Evolutionary conservation across 35 echinoderm and acorn worm genomes (phyloP), one percentile per base, ranked within the genome.

Genomic region (Lytechinus pictus): DNA sequence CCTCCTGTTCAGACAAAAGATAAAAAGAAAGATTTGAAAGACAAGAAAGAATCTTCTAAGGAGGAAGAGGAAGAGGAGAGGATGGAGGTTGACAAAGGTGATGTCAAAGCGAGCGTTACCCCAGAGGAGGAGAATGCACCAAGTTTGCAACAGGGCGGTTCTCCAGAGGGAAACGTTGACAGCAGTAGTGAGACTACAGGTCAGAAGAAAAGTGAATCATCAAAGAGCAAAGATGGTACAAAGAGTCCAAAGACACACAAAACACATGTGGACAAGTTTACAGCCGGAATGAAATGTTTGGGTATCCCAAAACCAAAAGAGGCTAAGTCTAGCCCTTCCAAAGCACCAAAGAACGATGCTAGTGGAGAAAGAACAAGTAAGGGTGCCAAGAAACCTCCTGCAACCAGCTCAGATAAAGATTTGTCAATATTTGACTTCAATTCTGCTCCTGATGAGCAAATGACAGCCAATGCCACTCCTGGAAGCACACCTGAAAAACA

Each of bases 391-490:
- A 92, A 89, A 27, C 52, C 95, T 91, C 89, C 89, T 53, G 16
- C 95, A 91, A 21, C 56, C 6, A 91, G 92, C 54, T 93, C 96
- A 51, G 86, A 95, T 79, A 97, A 97, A 29, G 98, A 99, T 57
- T 79, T 99, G 54, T 99, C 98, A 55, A 97, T 99, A 5, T 99
- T 99, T 97, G 98, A 99, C 93, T 99, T 99, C 86, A 97, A 99
- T 87, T 96, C 97, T 27, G 95, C 95, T 24, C 86, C 89, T 28
- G 97, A 97, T 94, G 96, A 96, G 86, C 54, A 94, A 51, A 89
- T 89, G 52, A 94, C 93, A 28, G 79, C 55, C 55, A 54, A 94
- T 86, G 92, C 94, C n/a, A 14, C 89, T n/a, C 57, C 93, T 19
- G 52, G 92, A 94, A 94, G 52, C 57, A 56, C 54, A 95, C 89